Conservation (phyloP, 2,888 invertebrate genomes). For the Epirrhoe alternata region DNA sequence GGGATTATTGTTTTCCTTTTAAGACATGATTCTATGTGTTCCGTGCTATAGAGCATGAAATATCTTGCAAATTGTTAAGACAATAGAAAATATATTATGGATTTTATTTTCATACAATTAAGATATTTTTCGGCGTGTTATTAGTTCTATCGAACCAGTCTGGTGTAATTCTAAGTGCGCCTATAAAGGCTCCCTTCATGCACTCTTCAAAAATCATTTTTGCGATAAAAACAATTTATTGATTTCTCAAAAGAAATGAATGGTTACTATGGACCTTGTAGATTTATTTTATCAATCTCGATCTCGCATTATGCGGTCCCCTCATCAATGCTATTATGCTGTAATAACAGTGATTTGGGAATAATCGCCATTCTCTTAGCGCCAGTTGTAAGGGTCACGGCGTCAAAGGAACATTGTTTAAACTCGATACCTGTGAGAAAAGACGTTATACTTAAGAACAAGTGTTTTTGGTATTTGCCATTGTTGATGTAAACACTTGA, state of each 20-base stretch:
- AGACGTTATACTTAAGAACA: slow-evolving; percentile 61
- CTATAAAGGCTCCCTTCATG: background rate
- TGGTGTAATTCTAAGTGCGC: no score
- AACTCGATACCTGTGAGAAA: slow-evolving; percentile 82
- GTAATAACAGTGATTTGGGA: slow-evolving; percentile 79
- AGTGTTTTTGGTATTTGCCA: slow-evolving; percentile 41
- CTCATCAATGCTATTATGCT: slow-evolving; percentile 67
- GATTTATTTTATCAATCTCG: slow-evolving; percentile 44
- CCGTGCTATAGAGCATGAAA: background rate
- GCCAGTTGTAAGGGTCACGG: slow-evolving; percentile 53
- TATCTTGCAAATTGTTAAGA: background rate
- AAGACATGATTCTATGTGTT: background rate
- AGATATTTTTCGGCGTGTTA: no score
- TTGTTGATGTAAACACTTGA: slow-evolving; percentile 25
- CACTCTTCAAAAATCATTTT: background rate
- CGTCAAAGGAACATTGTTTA: slow-evolving; percentile 58
- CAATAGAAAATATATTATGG: background rate
- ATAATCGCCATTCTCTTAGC: slow-evolving; percentile 73
- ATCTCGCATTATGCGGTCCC: slow-evolving; percentile 51
- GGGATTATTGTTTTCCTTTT: slow-evolving; percentile 9
- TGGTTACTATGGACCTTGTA: slow-evolving; percentile 4
- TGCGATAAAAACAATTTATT: background rate
- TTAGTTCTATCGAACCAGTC: no score
- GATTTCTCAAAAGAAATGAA: slow-evolving; percentile 6
- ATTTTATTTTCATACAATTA: background rate